Evolutionary conservation across 2,797 vertebrate genomes (phyloP).

Genomic region (Darevskia nairensis): DNA sequence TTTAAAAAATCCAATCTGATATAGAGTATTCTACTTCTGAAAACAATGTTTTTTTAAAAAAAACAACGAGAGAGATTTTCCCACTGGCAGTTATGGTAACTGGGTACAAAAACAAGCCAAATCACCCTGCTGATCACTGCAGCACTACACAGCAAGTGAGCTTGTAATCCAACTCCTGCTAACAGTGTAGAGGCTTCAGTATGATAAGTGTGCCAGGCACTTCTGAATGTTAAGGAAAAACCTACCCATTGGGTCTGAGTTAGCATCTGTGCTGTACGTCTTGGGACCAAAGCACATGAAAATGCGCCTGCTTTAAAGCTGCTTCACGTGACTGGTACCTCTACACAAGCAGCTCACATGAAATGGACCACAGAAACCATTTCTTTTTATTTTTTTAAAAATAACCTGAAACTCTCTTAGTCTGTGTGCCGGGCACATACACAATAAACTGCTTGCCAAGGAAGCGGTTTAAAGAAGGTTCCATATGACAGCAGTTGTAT

Average conservation of each 20-base stretch:
- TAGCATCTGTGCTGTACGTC: conserved; percentile 7
- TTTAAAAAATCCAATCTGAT: conserved; percentile 18
- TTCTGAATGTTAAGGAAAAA: conserved; percentile 66
- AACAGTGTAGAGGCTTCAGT: conserved; percentile 60
- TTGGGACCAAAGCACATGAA: neutral
- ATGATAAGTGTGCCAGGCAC: conserved; percentile 74
- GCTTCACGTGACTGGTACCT: conserved; percentile 1
- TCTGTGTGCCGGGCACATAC: neutral
- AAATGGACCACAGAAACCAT: neutral
- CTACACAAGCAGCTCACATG: neutral
- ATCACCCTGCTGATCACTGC: conserved; percentile 65
- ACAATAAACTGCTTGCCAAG: neutral
- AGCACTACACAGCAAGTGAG: conserved; percentile 63
- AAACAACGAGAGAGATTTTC: conserved; percentile 59
- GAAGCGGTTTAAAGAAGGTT: neutral
- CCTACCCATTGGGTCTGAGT: neutral
- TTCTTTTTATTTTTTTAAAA: conserved; percentile 21
- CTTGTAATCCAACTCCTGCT: conserved; percentile 56
- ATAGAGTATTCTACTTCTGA: conserved; percentile 41
- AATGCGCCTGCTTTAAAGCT: conserved; percentile 18
- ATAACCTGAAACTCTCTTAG: conserved; percentile 67
- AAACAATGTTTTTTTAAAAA: neutral
- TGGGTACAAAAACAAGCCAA: conserved; percentile 69
- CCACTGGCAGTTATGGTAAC: conserved; percentile 56
- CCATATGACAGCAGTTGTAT: neutral